Percentiles rank a stretch among this genome's conserved stretches.
These are phyloP conservation scores for Seira ritae DNA, from an alignment of 2,888 invertebrate genomes.

Conservation along the genomic window DNA sequence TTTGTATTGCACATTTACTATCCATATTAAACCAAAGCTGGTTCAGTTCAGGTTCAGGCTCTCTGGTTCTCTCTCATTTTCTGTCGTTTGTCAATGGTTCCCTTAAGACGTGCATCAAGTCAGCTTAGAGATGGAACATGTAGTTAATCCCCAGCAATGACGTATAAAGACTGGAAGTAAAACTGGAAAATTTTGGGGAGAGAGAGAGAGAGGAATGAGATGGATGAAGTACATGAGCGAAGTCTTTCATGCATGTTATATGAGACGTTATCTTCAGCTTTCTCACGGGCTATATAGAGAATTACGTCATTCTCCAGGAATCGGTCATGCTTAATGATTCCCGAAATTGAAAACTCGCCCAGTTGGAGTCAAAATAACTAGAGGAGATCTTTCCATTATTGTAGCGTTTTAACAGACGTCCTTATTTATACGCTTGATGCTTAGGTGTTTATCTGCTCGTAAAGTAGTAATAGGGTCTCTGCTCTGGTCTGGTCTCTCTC, in stretches of 20 bases:
- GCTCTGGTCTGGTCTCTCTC: too few relatives aligned
- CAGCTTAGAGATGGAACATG: background rate
- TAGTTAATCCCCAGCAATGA: background rate
- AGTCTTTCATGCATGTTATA: slow-evolving; percentile 7
- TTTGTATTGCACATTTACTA: background rate
- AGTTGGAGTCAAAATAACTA: slow-evolving; percentile 46
- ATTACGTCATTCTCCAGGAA: slow-evolving; percentile 22
- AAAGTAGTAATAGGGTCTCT: too few relatives aligned
- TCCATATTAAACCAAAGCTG: too few relatives aligned
- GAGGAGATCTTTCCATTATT: slow-evolving; percentile 33
- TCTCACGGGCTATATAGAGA: background rate
- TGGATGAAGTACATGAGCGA: slow-evolving; percentile 1
- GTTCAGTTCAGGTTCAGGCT: too few relatives aligned
- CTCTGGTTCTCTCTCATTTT: too few relatives aligned
- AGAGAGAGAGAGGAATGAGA: background rate
- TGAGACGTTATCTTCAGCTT: background rate
- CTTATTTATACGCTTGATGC: background rate
- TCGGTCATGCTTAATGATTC: slow-evolving; percentile 53
- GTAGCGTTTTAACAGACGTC: background rate
- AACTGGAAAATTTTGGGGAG: background rate
- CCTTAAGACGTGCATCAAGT: background rate
- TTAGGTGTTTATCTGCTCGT: background rate
- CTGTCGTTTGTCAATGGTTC: background rate
- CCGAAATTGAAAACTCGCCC: slow-evolving; percentile 45
- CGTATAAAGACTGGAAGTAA: slow-evolving; percentile 1